Evolutionary conservation across 2,113 vertebrate species (phyloP), one percentile per base, ranked within the genome.

Genomic region (Pterocles orientalis): DNA sequence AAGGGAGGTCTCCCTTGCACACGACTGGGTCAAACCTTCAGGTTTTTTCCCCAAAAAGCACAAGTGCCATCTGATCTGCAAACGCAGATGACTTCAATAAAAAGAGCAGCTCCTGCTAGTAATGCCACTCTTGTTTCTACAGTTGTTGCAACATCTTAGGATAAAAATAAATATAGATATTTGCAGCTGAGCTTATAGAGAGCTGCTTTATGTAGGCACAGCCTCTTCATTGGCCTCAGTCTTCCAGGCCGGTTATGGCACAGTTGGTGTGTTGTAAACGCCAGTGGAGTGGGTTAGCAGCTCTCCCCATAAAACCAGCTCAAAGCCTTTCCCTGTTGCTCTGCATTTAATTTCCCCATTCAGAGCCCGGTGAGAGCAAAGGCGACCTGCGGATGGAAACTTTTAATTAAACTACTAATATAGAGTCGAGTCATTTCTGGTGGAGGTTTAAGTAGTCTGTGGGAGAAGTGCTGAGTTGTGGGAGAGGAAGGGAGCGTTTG

Each of bases 361-460:
- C 82, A 81, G 78, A 88, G 43, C 45, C 81, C 4, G 26, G 53
- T 10, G 45, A 78, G 83, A 96, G 88, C 26, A 91, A 93, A 91
- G 73, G 56, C 18, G 0, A 76, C 34, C 61, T 50, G 53, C 12
- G 0, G 58, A 82, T 73, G 95, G 94, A 97, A 97, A 96, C 82
- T 91, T 96, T 87, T 96, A 94, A 97, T 97, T 97, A 96, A 96
- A 92, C 88, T 68, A 20, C 90, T 93, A 92, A 94, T 93, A 82
- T 12, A 94, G 47, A 80, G 48, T 29, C 6, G 6, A 85, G 71
- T 70, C 4, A 33, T 88, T 95, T 72, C 82, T 92, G 79, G 72
- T 73, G 65, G 81, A 90, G 64, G 50, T 88, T 92, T 89, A 77
- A 88, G 78, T 31, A 94, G 78, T 34, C 71, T 83, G 90, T 39